Percentiles rank a stretch among this genome's conserved stretches.
Evolutionary conservation across 1,140 invertebrate species (phyloP).

Genomic region (Conus ventricosus): DNA sequence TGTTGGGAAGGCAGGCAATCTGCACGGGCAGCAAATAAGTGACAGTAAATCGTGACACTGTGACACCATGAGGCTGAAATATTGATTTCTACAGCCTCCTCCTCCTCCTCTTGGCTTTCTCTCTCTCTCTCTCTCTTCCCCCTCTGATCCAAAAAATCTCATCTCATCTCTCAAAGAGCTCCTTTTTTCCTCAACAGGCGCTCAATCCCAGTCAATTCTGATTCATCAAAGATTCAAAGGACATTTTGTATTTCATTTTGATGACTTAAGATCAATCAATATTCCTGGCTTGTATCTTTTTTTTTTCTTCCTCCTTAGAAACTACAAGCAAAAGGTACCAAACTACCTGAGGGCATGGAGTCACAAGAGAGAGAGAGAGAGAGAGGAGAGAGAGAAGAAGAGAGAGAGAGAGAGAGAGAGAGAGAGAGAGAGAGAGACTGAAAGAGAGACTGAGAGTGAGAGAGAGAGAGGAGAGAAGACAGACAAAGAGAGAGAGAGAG

Average conservation of each 20-base stretch:
- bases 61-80: slow-evolving; percentile 24
- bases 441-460: too few species aligned
- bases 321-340: too few species aligned
- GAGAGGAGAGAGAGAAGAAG: too few species aligned
- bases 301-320: not conserved
- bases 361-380: too few species aligned
- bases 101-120: not conserved
- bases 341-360: too few species aligned
- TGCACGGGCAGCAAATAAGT: slow-evolving; percentile 12
- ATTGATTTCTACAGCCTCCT: slow-evolving; percentile 7
- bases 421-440: too few species aligned
- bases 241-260: not conserved
- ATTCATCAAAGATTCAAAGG: not conserved
- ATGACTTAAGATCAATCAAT: not conserved
- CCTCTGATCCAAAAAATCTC: not conserved
- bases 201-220: not conserved
- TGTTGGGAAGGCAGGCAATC: not conserved
- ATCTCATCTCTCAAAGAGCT: not conserved
- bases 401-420: too few species aligned
- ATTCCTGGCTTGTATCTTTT: not conserved
- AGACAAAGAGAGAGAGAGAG: too few species aligned
- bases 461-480: too few species aligned
- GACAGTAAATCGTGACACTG: slow-evolving; percentile 26
- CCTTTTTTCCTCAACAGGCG: slow-evolving; percentile 1
- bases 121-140: not conserved